Percentiles rank a stretch among this genome's conserved stretches.
phyloP scores from a whole-genome alignment of 1,140 invertebrate species.

The Conus betulinus region DNA sequence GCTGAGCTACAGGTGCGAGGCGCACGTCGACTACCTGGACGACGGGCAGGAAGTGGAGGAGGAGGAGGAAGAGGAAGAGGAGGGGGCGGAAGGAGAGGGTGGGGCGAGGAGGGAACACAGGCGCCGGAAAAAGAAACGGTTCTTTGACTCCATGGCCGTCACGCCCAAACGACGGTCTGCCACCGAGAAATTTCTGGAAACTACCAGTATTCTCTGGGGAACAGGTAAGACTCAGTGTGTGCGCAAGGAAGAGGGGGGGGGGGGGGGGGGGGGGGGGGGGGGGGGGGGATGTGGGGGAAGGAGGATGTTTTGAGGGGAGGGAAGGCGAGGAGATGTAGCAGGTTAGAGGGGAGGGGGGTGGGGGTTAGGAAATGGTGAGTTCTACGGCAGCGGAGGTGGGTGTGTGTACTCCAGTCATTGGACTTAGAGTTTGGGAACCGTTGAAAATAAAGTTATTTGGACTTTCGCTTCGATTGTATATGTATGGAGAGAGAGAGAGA shows the following conservation, averaged over 20 bases:
- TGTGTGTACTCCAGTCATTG: too few relatives aligned
- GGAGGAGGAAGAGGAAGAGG: background rate
- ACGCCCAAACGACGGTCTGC: background rate
- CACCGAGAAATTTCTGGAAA: slow-evolving; percentile 32
- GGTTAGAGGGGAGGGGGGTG: background rate
- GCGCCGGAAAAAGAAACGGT: slow-evolving; percentile 2
- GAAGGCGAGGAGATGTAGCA: background rate
- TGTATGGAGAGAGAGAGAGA: background rate
- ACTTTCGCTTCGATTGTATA: too few relatives aligned
- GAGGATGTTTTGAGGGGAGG: background rate
- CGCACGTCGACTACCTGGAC: slow-evolving; percentile 11
- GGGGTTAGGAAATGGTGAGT: too few relatives aligned
- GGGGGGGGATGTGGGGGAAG: background rate
- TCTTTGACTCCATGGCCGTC: background rate
- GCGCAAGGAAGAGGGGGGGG: background rate
- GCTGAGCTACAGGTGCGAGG: slow-evolving; percentile 28
- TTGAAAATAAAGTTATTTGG: too few relatives aligned
- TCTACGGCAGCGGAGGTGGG: too few relatives aligned
- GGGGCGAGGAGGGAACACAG: background rate
- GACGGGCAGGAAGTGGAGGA: slow-evolving; percentile 26
- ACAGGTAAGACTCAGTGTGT: slow-evolving; percentile 1
- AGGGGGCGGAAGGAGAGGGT: background rate
- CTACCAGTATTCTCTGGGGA: slow-evolving; percentile 23
- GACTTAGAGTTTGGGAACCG: too few relatives aligned
- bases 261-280: background rate